Evolutionary conservation across 2,113 vertebrate species (phyloP).

Genomic region (Morone saxatilis): DNA sequence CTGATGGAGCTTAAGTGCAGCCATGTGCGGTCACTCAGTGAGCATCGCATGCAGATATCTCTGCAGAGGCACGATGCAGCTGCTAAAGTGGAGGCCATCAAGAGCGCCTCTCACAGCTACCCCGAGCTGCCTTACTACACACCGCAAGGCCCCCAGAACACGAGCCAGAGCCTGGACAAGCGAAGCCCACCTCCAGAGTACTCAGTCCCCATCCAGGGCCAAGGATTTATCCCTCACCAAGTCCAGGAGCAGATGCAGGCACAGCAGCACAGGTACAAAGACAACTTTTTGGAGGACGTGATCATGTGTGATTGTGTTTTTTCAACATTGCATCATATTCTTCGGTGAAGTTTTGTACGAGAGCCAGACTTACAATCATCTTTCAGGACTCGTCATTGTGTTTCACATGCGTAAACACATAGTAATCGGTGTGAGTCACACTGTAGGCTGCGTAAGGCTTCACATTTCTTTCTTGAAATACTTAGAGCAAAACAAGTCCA

Average conservation of each 20-base stretch:
- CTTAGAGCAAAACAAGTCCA: constrained; percentile 58
- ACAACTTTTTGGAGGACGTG: constrained; percentile 22
- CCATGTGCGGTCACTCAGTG: constrained; percentile 94
- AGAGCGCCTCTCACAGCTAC: constrained; percentile 94
- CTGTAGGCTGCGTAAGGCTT: constrained; percentile 25
- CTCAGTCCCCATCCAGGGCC: constrained; percentile 82
- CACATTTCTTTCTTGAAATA: constrained; percentile 63
- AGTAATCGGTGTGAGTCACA: constrained; percentile 69
- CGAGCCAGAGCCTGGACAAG: constrained; percentile 74
- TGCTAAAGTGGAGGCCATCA: constrained; percentile 85
- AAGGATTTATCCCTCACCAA: constrained; percentile 85
- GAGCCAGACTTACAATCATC: constrained; percentile 21
- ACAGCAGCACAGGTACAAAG: constrained; percentile 91
- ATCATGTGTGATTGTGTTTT: not conserved
- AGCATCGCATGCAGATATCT: constrained; percentile 94
- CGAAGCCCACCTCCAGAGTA: constrained; percentile 93
- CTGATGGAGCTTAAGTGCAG: constrained; percentile 90
- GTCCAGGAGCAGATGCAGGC: constrained; percentile 87
- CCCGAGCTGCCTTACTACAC: constrained; percentile 91
- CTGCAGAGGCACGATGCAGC: constrained; percentile 90
- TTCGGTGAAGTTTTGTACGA: constrained; percentile 37
- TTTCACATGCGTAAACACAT: constrained; percentile 78
- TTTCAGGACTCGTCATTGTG: constrained; percentile 49
- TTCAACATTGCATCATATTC: constrained; percentile 60
- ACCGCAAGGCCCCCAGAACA: constrained; percentile 69